Evolutionary conservation across 2,888 invertebrate species (phyloP).

Genomic region (Shargacucullia verbasci): DNA sequence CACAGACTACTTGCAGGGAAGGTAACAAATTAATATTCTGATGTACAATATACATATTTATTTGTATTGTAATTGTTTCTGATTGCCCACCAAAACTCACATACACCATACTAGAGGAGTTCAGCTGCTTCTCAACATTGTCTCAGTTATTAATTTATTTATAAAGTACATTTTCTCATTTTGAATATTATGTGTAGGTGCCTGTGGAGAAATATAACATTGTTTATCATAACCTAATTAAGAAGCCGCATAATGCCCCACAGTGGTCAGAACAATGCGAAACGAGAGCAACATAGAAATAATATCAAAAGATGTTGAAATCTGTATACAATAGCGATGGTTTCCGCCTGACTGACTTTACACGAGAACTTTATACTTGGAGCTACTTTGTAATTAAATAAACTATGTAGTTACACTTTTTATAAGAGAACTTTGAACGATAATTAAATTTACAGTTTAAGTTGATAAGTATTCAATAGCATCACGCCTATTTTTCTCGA

Average conservation of each 20-base stretch:
- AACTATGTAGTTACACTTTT: background rate
- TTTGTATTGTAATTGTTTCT: too few species aligned
- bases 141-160: too few species aligned
- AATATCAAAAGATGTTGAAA: background rate
- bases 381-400: conserved; percentile 6
- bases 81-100: too few species aligned
- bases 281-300: background rate
- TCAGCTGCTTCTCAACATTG: too few species aligned
- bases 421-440: conserved; percentile 1
- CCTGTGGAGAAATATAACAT: conserved; percentile 3
- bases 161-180: background rate
- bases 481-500: too few species aligned
- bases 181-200: conserved; percentile 1
- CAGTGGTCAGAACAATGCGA: conserved; percentile 8
- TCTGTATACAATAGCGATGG: conserved; percentile 1
- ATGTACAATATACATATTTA: too few species aligned
- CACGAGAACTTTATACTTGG: background rate
- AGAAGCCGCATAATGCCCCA: background rate
- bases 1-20: too few species aligned
- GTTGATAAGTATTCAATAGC: too few species aligned
- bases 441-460: too few species aligned
- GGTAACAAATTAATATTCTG: too few species aligned
- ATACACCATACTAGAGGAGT: too few species aligned
- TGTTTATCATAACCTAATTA: conserved; percentile 7
- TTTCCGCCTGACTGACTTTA: background rate